Percentiles rank a stretch among this genome's conserved stretches.
phyloP scores from a whole-genome alignment of 2,797 vertebrate genomes.

The Halcyon chelicuti region DNA sequence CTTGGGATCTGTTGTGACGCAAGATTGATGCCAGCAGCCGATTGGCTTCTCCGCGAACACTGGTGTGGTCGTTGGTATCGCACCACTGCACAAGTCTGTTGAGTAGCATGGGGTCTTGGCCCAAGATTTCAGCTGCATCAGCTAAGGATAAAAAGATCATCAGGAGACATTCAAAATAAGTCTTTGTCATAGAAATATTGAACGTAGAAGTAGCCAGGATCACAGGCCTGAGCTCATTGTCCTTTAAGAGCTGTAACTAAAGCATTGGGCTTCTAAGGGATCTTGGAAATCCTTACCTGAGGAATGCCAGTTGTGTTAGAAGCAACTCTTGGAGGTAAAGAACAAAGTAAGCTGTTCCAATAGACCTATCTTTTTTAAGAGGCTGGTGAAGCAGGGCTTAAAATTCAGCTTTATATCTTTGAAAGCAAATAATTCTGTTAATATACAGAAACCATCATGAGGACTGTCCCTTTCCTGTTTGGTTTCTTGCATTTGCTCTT shows the following conservation, averaged over 20 bases:
- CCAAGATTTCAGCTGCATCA: slow-evolving; percentile 85
- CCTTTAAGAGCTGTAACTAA: background rate
- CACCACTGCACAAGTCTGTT: slow-evolving; percentile 89
- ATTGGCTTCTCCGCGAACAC: slow-evolving; percentile 85
- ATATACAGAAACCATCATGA: background rate
- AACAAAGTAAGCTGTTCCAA: background rate
- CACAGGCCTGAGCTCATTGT: rapidly evolving
- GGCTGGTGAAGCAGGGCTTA: background rate
- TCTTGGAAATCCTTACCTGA: background rate
- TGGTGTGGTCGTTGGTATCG: slow-evolving; percentile 80
- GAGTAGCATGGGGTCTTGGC: slow-evolving; percentile 83
- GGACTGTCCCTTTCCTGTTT: rapidly evolving
- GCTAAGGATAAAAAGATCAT: slow-evolving; percentile 72
- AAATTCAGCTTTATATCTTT: background rate
- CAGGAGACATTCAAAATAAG: background rate
- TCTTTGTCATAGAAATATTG: background rate
- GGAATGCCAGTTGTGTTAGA: background rate
- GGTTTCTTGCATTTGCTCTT: background rate
- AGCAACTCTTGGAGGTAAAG: background rate
- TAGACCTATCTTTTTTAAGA: background rate
- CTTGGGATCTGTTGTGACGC: slow-evolving; percentile 86
- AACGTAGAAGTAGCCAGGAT: background rate
- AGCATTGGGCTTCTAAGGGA: background rate
- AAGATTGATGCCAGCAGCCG: slow-evolving; percentile 88
- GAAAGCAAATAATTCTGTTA: background rate